phyloP scores from a whole-genome alignment of 2,113 vertebrate species.

The Sorex fumeus region DNA sequence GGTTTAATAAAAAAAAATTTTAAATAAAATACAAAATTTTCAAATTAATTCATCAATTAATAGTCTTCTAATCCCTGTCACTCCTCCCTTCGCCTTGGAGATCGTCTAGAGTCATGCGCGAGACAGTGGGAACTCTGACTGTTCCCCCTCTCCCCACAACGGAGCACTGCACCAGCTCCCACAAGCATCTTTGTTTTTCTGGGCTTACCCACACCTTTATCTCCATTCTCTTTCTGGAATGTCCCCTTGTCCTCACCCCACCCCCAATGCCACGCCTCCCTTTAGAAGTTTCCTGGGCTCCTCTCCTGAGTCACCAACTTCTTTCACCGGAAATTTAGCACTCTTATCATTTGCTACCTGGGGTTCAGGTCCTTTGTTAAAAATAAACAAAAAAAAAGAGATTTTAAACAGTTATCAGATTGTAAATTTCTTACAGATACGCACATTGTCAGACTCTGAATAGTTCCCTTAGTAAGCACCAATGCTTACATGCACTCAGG shows the following conservation, averaged over 20 bases:
- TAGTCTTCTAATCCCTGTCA: too few species aligned
- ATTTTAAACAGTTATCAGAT: neutral
- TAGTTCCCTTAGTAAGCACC: too few species aligned
- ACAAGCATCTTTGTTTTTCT: neutral
- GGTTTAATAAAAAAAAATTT: too few species aligned
- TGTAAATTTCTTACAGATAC: neutral
- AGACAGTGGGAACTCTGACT: too few species aligned
- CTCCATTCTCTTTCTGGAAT: neutral
- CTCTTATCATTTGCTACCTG: slow-evolving; percentile 31
- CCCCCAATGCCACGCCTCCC: slow-evolving; percentile 1
- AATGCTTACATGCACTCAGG: neutral
- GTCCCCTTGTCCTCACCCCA: neutral
- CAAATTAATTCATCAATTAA: too few species aligned
- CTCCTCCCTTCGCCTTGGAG: too few species aligned
- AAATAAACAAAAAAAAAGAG: neutral
- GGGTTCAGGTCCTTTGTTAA: slow-evolving; percentile 14
- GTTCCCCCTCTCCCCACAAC: too few species aligned
- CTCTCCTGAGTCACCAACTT: neutral
- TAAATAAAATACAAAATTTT: too few species aligned
- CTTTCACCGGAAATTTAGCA: neutral
- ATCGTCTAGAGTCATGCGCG: too few species aligned
- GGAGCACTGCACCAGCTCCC: neutral
- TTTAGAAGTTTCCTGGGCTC: slow-evolving; percentile 1
- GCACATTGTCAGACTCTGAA: neutral
- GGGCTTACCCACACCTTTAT: neutral